Evolutionary conservation across 2,797 vertebrate genomes (phyloP), one percentile per base, ranked within the genome.

Genomic region (Gymnocypris eckloni): DNA sequence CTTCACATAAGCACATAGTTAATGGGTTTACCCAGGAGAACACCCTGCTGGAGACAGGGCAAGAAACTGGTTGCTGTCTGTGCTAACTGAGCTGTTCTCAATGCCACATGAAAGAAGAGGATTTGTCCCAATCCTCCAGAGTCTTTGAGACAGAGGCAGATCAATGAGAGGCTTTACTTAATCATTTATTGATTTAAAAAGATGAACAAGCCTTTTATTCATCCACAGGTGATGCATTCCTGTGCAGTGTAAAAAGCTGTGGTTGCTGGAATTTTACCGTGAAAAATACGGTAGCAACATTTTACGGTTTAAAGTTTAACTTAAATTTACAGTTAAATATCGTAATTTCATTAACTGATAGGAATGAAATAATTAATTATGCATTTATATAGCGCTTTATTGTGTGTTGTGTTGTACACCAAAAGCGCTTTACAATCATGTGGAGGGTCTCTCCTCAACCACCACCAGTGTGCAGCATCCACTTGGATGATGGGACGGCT

Each of bases 1-100:
- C n/a, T 59, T 84, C 50, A 45, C 64, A 45, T 20, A 22, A 54
- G 37, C 45, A 33, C 61, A 84, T 12, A 54, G 82, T 84, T 78
- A 67, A 69, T 77, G 43, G 22, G 28, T 76, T 54, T 54, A 41
- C 22, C 48, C 45, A 56, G 2, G 25, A 69, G 56, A 77, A 43
- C 61, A 22, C 28, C 28, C 33, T 59, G 64, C 15, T 78, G 50
- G n/a, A 70, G 37, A 70, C 37, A 33, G 64, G 48, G 52, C n/a
- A 78, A 56, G 22, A 12, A 64, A 37, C 52, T 20, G 15, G 6
- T 43, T 33, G n/a, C 12, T 56, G 20, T 33, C 61, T 67, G 64
- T 67, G 45, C 16, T 59, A 59, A 41, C 50, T 45, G 39, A 71
- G 61, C n/a, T 1, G 2, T 56, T 43, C 28, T 75, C 48, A 56